Conservation (phyloP, 2,888 invertebrate species). For the Nemoura dubitans region DNA sequence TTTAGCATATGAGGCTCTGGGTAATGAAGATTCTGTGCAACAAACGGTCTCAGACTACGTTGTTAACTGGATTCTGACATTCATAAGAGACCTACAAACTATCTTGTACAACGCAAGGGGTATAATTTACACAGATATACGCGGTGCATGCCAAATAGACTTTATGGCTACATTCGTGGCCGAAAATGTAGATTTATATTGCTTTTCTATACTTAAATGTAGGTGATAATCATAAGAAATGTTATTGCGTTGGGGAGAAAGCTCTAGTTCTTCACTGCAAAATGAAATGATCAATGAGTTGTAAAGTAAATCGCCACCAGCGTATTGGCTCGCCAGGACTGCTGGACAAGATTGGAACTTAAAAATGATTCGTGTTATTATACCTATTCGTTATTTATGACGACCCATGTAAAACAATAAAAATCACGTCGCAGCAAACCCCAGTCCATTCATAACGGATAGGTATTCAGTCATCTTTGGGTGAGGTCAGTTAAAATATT, state of each 20-base stretch:
- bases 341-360: not conserved
- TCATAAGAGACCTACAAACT: not conserved
- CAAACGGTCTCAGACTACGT: constrained; percentile 14
- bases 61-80: not conserved
- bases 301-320: not conserved
- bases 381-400: not conserved
- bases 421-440: not conserved
- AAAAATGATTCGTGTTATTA: not conserved
- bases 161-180: not conserved
- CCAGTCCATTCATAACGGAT: not conserved
- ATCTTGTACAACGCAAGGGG: too few species aligned
- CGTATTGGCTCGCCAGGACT: too few species aligned
- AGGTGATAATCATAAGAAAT: not conserved
- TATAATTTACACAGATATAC: too few species aligned
- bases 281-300: not conserved
- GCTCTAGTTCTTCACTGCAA: not conserved
- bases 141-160: not conserved
- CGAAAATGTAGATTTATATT: not conserved
- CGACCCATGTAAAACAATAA: not conserved
- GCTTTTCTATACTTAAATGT: not conserved
- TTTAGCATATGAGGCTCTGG: constrained; percentile 62
- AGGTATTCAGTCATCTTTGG: constrained; percentile 16
- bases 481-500: constrained; percentile 25
- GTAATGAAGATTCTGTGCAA: constrained; percentile 59
- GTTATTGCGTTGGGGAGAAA: not conserved